Base-by-base conservation (phyloP, 2,888 invertebrate species). In the Orthosia incerta region DNA sequence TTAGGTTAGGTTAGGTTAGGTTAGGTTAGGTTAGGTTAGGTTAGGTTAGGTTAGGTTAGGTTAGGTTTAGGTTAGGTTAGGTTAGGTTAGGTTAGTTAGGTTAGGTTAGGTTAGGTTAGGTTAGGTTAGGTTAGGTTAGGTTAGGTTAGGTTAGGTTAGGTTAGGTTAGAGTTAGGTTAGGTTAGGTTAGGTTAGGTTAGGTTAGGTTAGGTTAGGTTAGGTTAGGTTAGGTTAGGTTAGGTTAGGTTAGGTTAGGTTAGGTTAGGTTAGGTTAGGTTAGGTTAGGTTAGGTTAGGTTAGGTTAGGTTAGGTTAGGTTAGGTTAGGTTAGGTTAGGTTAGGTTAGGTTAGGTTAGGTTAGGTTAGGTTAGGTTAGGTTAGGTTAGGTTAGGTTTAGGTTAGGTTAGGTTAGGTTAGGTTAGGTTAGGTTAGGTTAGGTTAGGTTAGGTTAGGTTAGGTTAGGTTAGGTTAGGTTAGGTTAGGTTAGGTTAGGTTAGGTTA, bases 71-170 rank as follows among this genome's bases (percentile, higher is more conserved):
- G 75, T 74, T 64, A 83, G 82, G 82, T 82, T 84, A 82, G 82
- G 83, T 83, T 85, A 81, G 81, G 82, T 80, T 84, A 80, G 77
- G 80, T 76, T 79, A 74, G 81, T 79, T 79, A 78, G 76, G 79
- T 80, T n/a, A n/a, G n/a, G n/a, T n/a, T 77, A 77, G 80, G 75
- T 75, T 78, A 74, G 74, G 85, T 85, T 82, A 83, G 85, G 85
- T 85, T 85, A 85, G 85, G 85, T 31, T 31, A 31, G 31, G 31
- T 31, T 31, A 31, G 31, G 31, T 31, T 31, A 31, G 31, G 31
- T 31, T 31, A 31, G 31, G 31, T 31, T 31, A 7, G 31, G 31
- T 31, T 26, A 31, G 31, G 31, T 31, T 31, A 31, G 31, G 31
- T 31, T 31, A 31, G 31, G 31, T 31, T 31, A 31, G 31, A 31